Percentiles rank a stretch among this genome's conserved stretches.
Evolutionary conservation across 35 echinoderm and acorn worm species (phyloP).

Genomic region (Eucidaris tribuloides): DNA sequence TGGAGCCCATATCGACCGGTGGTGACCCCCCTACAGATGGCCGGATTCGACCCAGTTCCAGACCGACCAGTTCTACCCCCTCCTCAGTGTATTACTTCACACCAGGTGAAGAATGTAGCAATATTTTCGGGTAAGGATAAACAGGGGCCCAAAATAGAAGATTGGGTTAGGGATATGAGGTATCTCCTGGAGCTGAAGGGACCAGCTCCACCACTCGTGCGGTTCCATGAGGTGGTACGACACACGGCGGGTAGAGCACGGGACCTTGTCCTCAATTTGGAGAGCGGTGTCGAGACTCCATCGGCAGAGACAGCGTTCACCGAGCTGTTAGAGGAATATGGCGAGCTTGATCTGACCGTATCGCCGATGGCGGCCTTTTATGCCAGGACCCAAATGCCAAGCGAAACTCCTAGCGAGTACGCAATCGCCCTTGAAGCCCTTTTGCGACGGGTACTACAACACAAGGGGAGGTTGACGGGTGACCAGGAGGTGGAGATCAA

Average conservation of each 20-base stretch:
- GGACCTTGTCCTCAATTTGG: conserved; percentile 15
- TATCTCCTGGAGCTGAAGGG: conserved; percentile 8
- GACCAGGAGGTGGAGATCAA: neutral
- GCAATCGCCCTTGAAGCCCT: conserved; percentile 21
- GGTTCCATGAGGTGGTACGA: conserved; percentile 26
- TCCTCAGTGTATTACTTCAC: neutral
- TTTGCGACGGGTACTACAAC: too few species aligned
- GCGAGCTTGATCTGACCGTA: neutral
- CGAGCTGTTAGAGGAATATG: conserved; percentile 26
- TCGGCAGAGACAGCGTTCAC: neutral
- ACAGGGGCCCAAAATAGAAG: conserved; percentile 5
- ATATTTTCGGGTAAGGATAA: neutral
- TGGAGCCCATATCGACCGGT: neutral
- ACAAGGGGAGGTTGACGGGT: too few species aligned
- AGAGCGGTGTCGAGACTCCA: neutral
- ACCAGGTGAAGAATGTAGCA: neutral
- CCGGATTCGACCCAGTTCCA: neutral
- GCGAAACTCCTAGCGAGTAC: conserved; percentile 6
- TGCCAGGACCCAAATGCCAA: neutral
- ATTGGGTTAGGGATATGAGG: conserved; percentile 33
- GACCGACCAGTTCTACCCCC: neutral
- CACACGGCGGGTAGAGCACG: conserved; percentile 20
- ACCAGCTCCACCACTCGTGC: neutral
- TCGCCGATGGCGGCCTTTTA: conserved; percentile 44
- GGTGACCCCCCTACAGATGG: neutral